phyloP scores from a whole-genome alignment of 2,888 invertebrate species.

The Cabera pusaria region DNA sequence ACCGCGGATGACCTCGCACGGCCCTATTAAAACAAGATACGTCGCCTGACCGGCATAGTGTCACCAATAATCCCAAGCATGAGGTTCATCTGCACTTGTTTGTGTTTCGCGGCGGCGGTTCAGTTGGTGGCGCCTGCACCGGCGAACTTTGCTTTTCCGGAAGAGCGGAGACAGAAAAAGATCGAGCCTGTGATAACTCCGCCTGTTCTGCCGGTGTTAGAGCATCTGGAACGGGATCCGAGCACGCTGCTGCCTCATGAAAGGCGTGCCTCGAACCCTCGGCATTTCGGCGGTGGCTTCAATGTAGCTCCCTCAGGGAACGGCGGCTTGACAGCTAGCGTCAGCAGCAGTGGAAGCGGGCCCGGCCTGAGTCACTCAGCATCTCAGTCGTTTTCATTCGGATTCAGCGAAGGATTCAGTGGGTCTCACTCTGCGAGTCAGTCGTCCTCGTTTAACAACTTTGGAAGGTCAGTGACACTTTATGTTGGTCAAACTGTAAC shows the following conservation, averaged over 20 bases:
- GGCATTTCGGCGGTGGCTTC: constrained; percentile 66
- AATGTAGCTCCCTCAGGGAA: constrained; percentile 67
- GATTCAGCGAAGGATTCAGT: constrained; percentile 77
- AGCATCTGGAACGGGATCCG: constrained; percentile 77
- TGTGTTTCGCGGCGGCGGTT: constrained; percentile 49
- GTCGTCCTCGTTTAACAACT: constrained; percentile 73
- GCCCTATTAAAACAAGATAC: constrained; percentile 80
- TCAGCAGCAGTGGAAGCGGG: constrained; percentile 71
- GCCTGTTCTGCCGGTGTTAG: constrained; percentile 74
- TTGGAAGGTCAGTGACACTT: constrained; percentile 66
- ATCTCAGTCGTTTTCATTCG: constrained; percentile 74
- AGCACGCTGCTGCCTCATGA: constrained; percentile 70
- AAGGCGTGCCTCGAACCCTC: constrained; percentile 50
- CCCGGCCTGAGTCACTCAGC: constrained; percentile 72
- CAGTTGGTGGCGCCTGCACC: constrained; percentile 52
- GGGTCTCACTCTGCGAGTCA: constrained; percentile 78
- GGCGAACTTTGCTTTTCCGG: constrained; percentile 68
- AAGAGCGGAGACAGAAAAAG: constrained; percentile 62
- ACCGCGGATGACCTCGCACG: constrained; percentile 67
- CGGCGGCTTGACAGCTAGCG: constrained; percentile 69
- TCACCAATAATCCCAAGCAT: constrained; percentile 62
- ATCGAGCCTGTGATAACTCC: constrained; percentile 75
- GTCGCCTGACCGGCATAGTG: constrained; percentile 62
- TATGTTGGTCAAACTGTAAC: constrained; percentile 14
- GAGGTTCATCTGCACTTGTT: constrained; percentile 63